These are phyloP conservation scores for Origma solitaria DNA, from an alignment of 2,113 vertebrate species.

Conservation along the genomic window DNA sequence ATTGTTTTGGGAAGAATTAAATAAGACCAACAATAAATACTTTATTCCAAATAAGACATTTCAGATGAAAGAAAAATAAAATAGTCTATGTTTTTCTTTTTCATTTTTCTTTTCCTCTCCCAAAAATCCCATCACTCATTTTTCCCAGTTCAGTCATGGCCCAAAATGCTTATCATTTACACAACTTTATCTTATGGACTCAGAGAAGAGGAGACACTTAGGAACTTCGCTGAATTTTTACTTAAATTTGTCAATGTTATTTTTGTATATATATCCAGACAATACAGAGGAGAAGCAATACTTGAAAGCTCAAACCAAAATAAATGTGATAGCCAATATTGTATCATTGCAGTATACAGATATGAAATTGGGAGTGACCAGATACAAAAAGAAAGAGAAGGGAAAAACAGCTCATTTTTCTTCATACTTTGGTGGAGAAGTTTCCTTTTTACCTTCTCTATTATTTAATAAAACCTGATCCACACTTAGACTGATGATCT, in stretches of 20 bases:
- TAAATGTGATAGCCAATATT: background rate
- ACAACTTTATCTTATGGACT: background rate
- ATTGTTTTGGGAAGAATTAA: background rate
- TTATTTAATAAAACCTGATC: background rate
- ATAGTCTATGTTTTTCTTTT: background rate
- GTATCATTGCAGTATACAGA: background rate
- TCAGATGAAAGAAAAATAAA: background rate
- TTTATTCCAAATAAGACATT: background rate
- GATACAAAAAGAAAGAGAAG: background rate
- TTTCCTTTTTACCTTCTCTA: background rate
- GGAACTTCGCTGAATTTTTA: background rate
- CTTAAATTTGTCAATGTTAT: background rate
- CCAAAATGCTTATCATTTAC: background rate
- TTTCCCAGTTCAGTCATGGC: background rate
- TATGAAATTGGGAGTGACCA: background rate
- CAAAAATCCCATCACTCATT: background rate
- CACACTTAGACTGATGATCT: background rate
- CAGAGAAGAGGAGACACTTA: background rate
- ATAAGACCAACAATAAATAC: background rate
- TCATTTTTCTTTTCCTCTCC: background rate
- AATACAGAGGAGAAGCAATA: background rate
- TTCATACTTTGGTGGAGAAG: background rate
- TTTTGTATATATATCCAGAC: background rate
- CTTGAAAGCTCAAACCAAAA: background rate
- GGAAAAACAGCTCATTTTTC: background rate